These are phyloP conservation scores for Cranoglanis bouderius DNA, from an alignment of 2,113 vertebrate genomes.

Conservation along the genomic window DNA sequence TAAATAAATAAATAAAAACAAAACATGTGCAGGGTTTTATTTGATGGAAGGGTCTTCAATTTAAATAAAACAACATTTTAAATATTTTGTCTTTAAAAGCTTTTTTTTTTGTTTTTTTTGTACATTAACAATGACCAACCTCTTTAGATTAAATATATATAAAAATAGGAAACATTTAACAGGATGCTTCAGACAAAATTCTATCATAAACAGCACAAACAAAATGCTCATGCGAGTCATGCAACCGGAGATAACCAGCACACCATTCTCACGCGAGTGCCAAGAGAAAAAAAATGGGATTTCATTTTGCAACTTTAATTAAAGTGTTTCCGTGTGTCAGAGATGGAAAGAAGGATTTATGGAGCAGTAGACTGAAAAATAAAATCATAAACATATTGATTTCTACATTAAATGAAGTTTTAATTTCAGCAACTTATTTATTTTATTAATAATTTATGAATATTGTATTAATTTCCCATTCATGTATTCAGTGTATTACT, in stretches of 20 bases:
- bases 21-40: neutral
- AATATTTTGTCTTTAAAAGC: too few relatives aligned
- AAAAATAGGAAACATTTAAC: too few relatives aligned
- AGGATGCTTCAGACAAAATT: neutral
- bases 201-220: neutral
- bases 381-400: neutral
- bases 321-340: neutral
- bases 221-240: neutral
- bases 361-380: neutral
- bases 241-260: neutral
- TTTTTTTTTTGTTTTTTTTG: too few relatives aligned
- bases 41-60: neutral
- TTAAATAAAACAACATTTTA: too few relatives aligned
- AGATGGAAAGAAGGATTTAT: neutral
- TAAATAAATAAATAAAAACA: too few relatives aligned
- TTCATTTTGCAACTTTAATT: neutral
- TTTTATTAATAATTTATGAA: neutral
- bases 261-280: neutral
- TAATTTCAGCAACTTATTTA: neutral
- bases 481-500: neutral
- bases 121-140: too few relatives aligned
- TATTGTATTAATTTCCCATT: neutral
- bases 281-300: neutral
- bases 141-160: too few relatives aligned
- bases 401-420: neutral